Conservation (phyloP, 2,797 vertebrate species). For the Phoxinus dragarum region DNA sequence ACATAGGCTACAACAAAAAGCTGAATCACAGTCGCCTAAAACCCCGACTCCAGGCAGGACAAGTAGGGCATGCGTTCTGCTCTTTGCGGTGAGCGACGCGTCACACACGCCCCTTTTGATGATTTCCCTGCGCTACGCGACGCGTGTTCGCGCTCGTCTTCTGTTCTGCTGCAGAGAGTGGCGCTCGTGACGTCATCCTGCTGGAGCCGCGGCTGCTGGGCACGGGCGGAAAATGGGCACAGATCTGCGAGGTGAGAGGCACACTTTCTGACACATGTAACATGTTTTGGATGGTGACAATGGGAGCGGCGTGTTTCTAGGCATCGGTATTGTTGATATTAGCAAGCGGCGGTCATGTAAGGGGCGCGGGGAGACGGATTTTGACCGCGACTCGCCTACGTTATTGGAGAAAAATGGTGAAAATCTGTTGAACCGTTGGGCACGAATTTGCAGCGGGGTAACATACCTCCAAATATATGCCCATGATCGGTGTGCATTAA, state of each 20-base stretch:
- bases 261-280: constrained; percentile 60
- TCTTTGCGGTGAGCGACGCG: constrained; percentile 17
- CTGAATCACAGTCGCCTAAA: constrained; percentile 5
- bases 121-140: constrained; percentile 60
- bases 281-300: constrained; percentile 47
- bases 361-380: constrained; percentile 27
- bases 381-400: constrained; percentile 38
- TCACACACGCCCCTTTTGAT: constrained; percentile 47
- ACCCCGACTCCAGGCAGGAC: constrained; percentile 10
- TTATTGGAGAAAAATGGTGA: constrained; percentile 53
- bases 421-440: constrained; percentile 49
- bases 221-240: constrained; percentile 76
- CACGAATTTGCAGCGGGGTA: constrained; percentile 23
- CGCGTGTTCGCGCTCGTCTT: constrained; percentile 72
- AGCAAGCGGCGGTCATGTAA: constrained; percentile 2
- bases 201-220: constrained; percentile 79
- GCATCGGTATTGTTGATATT: neutral
- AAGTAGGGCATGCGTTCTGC: constrained; percentile 26
- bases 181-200: constrained; percentile 81
- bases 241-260: constrained; percentile 78
- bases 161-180: constrained; percentile 82
- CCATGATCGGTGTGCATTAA: neutral
- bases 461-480: constrained; percentile 16
- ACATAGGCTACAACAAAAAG: neutral
- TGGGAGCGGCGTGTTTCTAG: neutral